Conservation (phyloP, 2,113 vertebrate genomes). For the Castor canadensis region DNA sequence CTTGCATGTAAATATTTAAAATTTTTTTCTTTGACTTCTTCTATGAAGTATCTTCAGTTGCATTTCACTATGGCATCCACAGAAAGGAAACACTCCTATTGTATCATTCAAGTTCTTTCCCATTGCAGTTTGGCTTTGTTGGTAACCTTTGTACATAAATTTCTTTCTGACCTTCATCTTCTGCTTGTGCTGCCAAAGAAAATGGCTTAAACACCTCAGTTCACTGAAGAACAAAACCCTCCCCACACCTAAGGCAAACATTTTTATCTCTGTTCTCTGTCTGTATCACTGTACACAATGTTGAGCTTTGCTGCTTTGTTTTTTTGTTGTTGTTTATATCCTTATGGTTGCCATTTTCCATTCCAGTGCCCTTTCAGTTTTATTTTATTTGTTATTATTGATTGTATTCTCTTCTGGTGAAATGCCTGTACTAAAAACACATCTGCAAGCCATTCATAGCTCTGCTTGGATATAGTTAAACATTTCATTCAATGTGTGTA, state of each 20-base stretch:
- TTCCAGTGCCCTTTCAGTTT: constrained; percentile 11
- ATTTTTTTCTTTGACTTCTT: too few species aligned
- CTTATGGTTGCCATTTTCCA: not conserved
- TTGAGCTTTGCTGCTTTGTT: not conserved
- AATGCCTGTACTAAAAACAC: constrained; percentile 31
- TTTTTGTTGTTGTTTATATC: not conserved
- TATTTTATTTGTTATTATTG: not conserved
- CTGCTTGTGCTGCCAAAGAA: not conserved
- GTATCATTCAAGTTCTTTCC: too few species aligned
- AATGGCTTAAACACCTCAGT: not conserved
- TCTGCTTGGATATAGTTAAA: not conserved
- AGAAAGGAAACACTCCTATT: too few species aligned
- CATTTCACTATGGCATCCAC: too few species aligned
- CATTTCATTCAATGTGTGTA: not conserved
- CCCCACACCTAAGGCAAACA: fast-evolving
- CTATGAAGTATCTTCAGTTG: too few species aligned
- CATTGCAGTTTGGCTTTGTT: too few species aligned
- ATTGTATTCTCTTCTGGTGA: not conserved
- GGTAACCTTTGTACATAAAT: too few species aligned
- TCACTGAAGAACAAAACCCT: not conserved
- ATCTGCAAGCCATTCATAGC: not conserved
- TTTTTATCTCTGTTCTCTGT: not conserved
- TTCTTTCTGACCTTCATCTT: not conserved
- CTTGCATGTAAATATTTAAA: too few species aligned
- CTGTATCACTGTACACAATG: not conserved